These are phyloP conservation scores for Scolopax bukidnonensis DNA, from an alignment of 2,797 vertebrate species.

Conservation along the genomic window DNA sequence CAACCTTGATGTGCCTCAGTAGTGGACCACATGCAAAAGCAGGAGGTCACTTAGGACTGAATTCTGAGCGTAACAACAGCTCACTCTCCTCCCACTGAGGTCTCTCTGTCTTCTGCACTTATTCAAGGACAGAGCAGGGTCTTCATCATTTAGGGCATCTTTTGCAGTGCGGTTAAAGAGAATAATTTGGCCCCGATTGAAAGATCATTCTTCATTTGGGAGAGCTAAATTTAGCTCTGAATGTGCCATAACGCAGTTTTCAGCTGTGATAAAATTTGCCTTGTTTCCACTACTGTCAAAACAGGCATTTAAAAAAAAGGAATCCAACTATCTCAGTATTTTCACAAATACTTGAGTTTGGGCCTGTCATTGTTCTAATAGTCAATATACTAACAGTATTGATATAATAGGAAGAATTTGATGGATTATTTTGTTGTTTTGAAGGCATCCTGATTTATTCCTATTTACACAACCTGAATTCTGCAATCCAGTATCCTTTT, in stretches of 20 bases:
- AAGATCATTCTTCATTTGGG: neutral
- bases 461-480: neutral
- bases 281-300: neutral
- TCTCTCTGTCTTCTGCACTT: neutral
- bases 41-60: slow-evolving; percentile 29
- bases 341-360: neutral
- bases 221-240: slow-evolving; percentile 25
- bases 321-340: neutral
- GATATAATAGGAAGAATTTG: neutral
- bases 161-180: neutral
- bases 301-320: neutral
- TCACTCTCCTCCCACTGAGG: slow-evolving; percentile 3
- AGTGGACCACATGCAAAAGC: neutral
- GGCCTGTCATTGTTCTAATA: neutral
- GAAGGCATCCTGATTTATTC: neutral
- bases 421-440: neutral
- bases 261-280: neutral
- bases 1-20: slow-evolving; percentile 29
- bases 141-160: slow-evolving; percentile 44
- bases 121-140: slow-evolving; percentile 42
- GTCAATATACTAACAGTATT: neutral
- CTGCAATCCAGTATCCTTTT: neutral
- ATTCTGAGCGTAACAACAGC: slow-evolving; percentile 16
- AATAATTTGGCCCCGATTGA: slow-evolving; percentile 27
- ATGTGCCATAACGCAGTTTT: neutral